Conservation (phyloP, 2,113 vertebrate species). For the Xyrauchen texanus region DNA sequence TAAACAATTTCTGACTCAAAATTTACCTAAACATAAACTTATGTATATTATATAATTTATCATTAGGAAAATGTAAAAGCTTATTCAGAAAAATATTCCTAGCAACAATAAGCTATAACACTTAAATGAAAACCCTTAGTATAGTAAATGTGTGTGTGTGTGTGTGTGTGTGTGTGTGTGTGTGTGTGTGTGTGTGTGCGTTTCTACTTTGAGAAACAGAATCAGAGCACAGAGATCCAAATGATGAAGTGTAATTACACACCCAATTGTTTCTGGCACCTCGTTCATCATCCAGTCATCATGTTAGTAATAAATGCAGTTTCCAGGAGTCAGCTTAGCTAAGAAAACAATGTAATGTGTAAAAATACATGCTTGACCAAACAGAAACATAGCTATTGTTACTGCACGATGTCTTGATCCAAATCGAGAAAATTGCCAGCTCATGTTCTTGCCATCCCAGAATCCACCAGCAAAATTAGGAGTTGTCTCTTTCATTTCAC, state of each 20-base stretch:
- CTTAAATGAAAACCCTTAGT: background rate
- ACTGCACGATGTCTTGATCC: background rate
- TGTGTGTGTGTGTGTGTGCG: background rate
- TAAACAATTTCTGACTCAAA: no score
- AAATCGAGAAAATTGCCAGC: background rate
- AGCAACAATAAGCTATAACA: background rate
- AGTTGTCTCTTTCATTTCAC: background rate
- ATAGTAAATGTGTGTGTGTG: no score
- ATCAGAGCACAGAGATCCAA: slow-evolving; percentile 36
- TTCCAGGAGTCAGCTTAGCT: slow-evolving; percentile 43
- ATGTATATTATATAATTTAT: no score
- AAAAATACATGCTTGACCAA: slow-evolving; percentile 43
- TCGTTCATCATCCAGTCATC: slow-evolving; percentile 60
- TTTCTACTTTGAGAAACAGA: slow-evolving; percentile 5
- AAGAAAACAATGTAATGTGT: slow-evolving; percentile 22
- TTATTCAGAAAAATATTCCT: background rate
- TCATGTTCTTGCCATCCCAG: background rate
- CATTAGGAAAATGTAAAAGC: no score
- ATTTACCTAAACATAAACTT: no score
- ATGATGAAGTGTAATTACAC: slow-evolving; percentile 58
- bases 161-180: background rate
- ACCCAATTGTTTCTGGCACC: slow-evolving; percentile 54
- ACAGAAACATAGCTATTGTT: background rate
- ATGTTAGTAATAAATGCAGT: slow-evolving; percentile 51
- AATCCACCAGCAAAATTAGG: background rate